phyloP scores from a whole-genome alignment of 1,140 invertebrate species.

The Trichogramma pretiosum region DNA sequence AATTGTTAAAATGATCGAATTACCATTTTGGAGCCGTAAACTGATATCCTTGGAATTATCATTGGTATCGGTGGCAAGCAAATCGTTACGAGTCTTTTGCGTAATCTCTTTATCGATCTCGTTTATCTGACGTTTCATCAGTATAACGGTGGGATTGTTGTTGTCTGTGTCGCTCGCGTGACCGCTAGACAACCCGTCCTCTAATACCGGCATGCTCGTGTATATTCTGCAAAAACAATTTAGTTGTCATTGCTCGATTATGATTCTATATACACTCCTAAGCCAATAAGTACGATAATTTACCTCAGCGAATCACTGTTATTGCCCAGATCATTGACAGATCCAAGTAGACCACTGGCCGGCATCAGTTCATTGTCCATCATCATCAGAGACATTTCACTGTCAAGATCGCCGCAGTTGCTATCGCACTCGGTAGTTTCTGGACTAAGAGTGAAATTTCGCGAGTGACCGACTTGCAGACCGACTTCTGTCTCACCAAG shows the following conservation, averaged over 20 bases:
- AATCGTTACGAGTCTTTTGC: constrained; percentile 47
- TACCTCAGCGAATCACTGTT: constrained; percentile 45
- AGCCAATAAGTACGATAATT: no score
- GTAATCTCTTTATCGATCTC: constrained; percentile 67
- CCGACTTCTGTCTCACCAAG: constrained; percentile 59
- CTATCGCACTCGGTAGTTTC: constrained; percentile 94
- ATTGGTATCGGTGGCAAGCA: constrained; percentile 27
- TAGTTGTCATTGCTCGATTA: no score
- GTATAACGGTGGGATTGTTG: constrained; percentile 62
- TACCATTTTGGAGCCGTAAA: constrained; percentile 23
- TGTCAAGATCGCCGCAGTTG: constrained; percentile 75
- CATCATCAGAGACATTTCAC: constrained; percentile 64
- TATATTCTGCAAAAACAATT: constrained; percentile 45
- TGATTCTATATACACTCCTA: no score
- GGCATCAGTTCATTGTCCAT: constrained; percentile 58
- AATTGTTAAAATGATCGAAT: no score
- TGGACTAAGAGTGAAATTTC: constrained; percentile 82
- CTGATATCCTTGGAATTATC: constrained; percentile 33
- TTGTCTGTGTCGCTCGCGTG: constrained; percentile 89
- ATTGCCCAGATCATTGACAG: constrained; percentile 47
- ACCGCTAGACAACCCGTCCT: constrained; percentile 85
- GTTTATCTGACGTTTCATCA: constrained; percentile 66
- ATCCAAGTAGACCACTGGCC: constrained; percentile 42
- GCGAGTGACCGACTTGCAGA: constrained; percentile 54
- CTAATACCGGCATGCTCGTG: constrained; percentile 83